A percentile compares a stretch with the other conserved stretches of the same genome.
Conservation (phyloP, 2,113 vertebrate species). For the Oostethus manadensis region DNA sequence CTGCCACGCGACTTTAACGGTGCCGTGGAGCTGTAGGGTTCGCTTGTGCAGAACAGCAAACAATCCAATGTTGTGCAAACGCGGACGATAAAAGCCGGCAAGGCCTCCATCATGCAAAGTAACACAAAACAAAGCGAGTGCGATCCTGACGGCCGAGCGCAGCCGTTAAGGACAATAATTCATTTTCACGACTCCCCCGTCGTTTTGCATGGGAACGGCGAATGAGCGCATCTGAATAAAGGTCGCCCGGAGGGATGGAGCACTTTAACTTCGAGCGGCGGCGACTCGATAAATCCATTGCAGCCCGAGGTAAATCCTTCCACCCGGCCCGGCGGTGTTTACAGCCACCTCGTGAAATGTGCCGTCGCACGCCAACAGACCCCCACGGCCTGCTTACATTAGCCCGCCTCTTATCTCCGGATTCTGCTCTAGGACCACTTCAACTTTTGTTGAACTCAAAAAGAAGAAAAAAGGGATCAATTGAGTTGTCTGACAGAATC, state of each 20-base stretch:
- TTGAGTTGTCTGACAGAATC: too few relatives aligned
- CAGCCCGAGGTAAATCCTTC: constrained; percentile 17
- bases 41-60: constrained; percentile 10
- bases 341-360: constrained; percentile 25
- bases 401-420: constrained; percentile 6
- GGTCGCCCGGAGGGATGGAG: background rate
- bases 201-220: background rate
- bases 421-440: constrained; percentile 3
- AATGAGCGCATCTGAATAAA: background rate
- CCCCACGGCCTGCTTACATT: constrained; percentile 39
- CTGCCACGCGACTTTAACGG: constrained; percentile 45
- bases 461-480: too few relatives aligned
- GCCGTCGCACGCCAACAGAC: constrained; percentile 24
- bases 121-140: background rate
- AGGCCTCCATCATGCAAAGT: background rate
- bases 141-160: background rate
- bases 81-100: too few relatives aligned
- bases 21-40: constrained; percentile 32
- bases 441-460: too few relatives aligned
- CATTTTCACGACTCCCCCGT: background rate
- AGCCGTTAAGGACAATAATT: background rate
- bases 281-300: constrained; percentile 19
- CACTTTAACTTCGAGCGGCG: background rate
- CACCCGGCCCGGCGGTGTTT: background rate
- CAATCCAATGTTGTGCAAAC: background rate